These are phyloP conservation scores for Murina feae DNA, from an alignment of 2,113 vertebrate species.

Conservation along the genomic window DNA sequence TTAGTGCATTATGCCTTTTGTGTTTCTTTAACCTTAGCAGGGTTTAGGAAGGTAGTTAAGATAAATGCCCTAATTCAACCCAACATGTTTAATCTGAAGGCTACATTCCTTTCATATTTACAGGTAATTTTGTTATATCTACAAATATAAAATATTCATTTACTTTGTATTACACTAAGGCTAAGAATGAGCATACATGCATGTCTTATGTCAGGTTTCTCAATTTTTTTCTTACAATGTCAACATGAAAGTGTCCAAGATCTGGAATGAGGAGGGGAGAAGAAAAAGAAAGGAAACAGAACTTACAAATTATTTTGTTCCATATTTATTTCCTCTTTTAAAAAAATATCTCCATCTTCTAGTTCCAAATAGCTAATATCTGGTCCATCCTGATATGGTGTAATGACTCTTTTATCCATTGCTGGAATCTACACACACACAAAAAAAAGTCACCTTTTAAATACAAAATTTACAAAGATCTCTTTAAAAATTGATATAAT, in stretches of 20 bases:
- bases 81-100: not conserved
- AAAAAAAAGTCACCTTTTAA: constrained; percentile 18
- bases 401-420: constrained; percentile 94
- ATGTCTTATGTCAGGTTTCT: not conserved
- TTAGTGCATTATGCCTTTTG: not conserved
- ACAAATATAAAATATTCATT: constrained; percentile 9
- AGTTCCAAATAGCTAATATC: constrained; percentile 90
- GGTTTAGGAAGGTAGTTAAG: not conserved
- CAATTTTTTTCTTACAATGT: not conserved
- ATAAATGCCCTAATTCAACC: not conserved
- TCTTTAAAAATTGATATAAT: not conserved
- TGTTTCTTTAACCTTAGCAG: not conserved
- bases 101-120: not conserved
- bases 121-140: not conserved
- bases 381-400: constrained; percentile 90
- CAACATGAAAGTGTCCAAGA: not conserved
- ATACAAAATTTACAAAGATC: not conserved
- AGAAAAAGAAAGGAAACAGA: not conserved
- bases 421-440: constrained; percentile 91
- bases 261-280: not conserved
- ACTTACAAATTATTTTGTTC: constrained; percentile 82
- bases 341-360: constrained; percentile 83
- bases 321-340: constrained; percentile 79
- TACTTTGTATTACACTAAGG: constrained; percentile 12
- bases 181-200: not conserved